phyloP scores from a whole-genome alignment of 2,888 invertebrate genomes.

The Aleiodes testaceus region DNA sequence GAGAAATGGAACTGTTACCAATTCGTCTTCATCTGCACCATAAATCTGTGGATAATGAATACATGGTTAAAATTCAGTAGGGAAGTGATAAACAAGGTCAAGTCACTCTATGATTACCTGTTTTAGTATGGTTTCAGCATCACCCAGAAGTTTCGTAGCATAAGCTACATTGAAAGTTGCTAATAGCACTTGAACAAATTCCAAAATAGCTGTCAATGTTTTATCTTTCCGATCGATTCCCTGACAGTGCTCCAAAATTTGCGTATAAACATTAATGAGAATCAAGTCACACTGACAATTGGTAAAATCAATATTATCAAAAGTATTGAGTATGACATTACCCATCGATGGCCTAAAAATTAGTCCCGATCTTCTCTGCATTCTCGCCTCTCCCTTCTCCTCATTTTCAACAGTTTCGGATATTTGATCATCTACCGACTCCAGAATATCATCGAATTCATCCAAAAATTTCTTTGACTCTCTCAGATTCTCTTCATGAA shows the following conservation, averaged over 20 bases:
- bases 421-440: slow-evolving; percentile 8
- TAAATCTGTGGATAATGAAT: slow-evolving; percentile 56
- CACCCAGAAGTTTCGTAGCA: slow-evolving; percentile 75
- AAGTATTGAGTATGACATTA: slow-evolving; percentile 68
- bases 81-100: no score
- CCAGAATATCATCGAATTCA: slow-evolving; percentile 45
- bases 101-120: slow-evolving; percentile 51
- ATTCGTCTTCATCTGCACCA: slow-evolving; percentile 60
- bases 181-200: slow-evolving; percentile 77
- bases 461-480: slow-evolving; percentile 38
- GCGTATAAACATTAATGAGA: slow-evolving; percentile 76
- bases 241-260: slow-evolving; percentile 77
- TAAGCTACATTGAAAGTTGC: slow-evolving; percentile 76
- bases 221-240: slow-evolving; percentile 75
- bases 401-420: slow-evolving; percentile 25
- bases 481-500: slow-evolving; percentile 62
- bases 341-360: slow-evolving; percentile 24
- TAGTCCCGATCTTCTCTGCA: slow-evolving; percentile 31
- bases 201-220: slow-evolving; percentile 76
- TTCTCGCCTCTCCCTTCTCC: slow-evolving; percentile 7
- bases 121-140: slow-evolving; percentile 71
- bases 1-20: slow-evolving; percentile 64
- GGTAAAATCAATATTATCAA: slow-evolving; percentile 75
- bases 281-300: slow-evolving; percentile 78
- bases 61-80: no score